Evolutionary conservation across 2,113 vertebrate species (phyloP).

Genomic region (Tyrannus savana): DNA sequence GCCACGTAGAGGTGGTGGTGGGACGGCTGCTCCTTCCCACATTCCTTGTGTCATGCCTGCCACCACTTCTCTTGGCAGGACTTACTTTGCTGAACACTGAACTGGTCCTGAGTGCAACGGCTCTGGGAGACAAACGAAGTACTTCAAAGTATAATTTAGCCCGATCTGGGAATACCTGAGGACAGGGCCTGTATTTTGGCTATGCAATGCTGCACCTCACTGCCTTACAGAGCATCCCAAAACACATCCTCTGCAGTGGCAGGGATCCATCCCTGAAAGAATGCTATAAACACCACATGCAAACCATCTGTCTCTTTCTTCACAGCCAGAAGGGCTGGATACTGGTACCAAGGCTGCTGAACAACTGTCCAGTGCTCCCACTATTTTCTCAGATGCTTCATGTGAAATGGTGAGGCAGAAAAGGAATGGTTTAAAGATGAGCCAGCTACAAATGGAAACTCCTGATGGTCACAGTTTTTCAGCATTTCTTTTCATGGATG

Average conservation of each 20-base stretch:
- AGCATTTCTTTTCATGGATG: neutral
- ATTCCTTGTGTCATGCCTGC: neutral
- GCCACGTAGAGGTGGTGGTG: rapidly evolving
- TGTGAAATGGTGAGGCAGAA: neutral
- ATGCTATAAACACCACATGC: neutral
- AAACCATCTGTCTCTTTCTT: neutral
- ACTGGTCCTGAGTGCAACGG: neutral
- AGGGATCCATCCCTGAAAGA: neutral
- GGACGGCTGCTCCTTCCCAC: neutral
- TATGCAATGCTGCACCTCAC: neutral
- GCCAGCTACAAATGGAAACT: neutral
- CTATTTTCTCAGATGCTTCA: neutral
- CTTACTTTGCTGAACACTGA: neutral
- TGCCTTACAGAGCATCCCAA: neutral
- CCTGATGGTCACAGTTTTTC: neutral
- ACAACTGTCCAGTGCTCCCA: neutral
- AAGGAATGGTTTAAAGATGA: neutral
- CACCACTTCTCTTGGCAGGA: neutral
- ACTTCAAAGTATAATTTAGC: neutral
- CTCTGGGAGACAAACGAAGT: neutral
- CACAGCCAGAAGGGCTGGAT: neutral
- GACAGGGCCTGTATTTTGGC: neutral
- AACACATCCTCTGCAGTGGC: neutral
- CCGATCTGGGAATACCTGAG: neutral
- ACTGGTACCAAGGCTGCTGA: neutral